Evolutionary conservation across 2,113 vertebrate species (phyloP), one percentile per base, ranked within the genome.

Genomic region (Trichechus manatus): DNA sequence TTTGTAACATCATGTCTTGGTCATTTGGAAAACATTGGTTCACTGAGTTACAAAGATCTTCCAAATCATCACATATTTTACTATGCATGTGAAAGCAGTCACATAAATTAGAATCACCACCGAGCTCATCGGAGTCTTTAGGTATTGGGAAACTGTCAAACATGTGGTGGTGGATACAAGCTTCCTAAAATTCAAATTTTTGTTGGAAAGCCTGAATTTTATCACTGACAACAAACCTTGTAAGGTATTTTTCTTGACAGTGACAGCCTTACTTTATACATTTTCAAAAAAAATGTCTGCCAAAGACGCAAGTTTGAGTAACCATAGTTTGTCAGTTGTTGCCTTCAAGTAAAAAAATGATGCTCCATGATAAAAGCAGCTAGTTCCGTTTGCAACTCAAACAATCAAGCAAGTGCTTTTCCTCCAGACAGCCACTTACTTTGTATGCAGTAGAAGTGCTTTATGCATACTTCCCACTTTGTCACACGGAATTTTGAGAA

Each of bases 191-290:
- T 91, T 94, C 36, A 47, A 50, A 87, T 92, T 95, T 95, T 90
- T 88, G 56, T 81, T 93, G 78, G 75, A 89, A 97, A 95, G 79
- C 64, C 88, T 95, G 89, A 64, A 79, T 95, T 97, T 97, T 86
- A 90, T 91, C 86, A 92, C 88, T 90, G 86, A 61, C 85, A 95
- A 88, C 92, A 93, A 95, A 91, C 56, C 80, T 79, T 96, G 74
- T 82, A 88, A 66, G 39, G 94, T 95, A 87, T 87, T 91, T 94
- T 89, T 59, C 80, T 83, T 91, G 68, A 96, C 15, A 93, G 80
- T 84, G 50, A 77, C 80, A 96, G 79, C 15, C 29, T 86, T 23
- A 33, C 63, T 93, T 77, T 87, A 93, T 95, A 93, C 80, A 87
- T 93, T 96, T 66, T 93, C 64, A 86, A 72, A 82, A 93, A 93